These are phyloP conservation scores for Pterocles gutturalis DNA, from an alignment of 2,113 vertebrate species.

Conservation along the genomic window DNA sequence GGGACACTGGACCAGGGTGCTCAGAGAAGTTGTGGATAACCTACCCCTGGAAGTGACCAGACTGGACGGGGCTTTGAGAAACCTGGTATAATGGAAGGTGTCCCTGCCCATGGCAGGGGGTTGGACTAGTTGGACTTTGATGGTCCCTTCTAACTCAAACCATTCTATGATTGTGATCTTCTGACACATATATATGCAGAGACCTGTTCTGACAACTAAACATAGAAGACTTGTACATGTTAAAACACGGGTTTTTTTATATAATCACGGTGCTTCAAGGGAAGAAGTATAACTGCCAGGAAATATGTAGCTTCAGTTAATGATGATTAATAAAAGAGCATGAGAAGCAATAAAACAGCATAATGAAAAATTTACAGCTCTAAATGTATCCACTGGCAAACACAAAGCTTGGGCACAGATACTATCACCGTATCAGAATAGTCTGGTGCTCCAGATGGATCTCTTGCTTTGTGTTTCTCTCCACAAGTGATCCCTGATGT, in stretches of 20 bases:
- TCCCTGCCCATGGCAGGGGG: accelerated
- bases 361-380: not conserved
- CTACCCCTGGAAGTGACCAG: accelerated
- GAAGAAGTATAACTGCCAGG: not conserved
- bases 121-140: accelerated
- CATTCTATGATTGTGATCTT: accelerated
- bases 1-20: not conserved
- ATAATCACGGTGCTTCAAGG: not conserved
- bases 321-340: not conserved
- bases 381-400: accelerated
- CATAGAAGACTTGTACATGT: accelerated
- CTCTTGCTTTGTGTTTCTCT: not conserved
- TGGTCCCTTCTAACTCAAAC: not conserved
- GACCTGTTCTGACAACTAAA: not conserved
- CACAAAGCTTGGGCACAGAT: not conserved
- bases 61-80: not conserved
- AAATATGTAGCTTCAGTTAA: not conserved
- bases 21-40: not conserved
- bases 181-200: accelerated
- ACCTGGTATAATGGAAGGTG: not conserved
- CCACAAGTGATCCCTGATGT: accelerated
- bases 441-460: not conserved
- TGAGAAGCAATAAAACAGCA: not conserved
- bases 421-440: accelerated
- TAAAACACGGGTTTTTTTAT: not conserved